A percentile compares a stretch with the other conserved stretches of the same genome.
phyloP scores from a whole-genome alignment of 2,113 vertebrate species.

The Gopherus flavomarginatus region DNA sequence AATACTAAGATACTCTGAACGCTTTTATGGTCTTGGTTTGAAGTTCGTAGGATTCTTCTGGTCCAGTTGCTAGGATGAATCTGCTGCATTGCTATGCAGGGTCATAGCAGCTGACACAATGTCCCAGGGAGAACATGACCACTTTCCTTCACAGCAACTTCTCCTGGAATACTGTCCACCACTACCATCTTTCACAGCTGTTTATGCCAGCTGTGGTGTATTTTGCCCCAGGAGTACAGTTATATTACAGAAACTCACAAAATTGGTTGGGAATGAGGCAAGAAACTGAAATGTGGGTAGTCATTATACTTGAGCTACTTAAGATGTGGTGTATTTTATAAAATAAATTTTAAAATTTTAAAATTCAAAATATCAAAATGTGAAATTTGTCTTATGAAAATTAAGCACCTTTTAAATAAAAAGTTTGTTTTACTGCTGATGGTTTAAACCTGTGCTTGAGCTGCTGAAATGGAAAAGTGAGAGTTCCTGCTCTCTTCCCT shows the following conservation, averaged over 20 bases:
- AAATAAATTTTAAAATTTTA: neutral
- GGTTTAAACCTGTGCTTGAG: neutral
- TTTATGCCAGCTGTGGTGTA: neutral
- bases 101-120: neutral
- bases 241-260: constrained; percentile 24
- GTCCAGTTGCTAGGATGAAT: neutral
- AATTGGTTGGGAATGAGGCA: neutral
- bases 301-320: neutral
- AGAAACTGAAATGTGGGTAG: neutral
- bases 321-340: neutral
- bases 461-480: neutral
- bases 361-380: neutral
- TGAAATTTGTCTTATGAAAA: neutral
- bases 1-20: neutral
- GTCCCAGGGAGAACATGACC: neutral
- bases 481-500: neutral
- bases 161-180: neutral
- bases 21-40: constrained; percentile 24
- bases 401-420: neutral
- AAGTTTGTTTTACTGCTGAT: neutral
- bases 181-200: neutral
- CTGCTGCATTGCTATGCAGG: constrained; percentile 39
- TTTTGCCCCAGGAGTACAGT: neutral
- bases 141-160: constrained; percentile 7
- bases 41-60: neutral